Percentiles rank a stretch among this genome's conserved stretches.
Conservation (phyloP, 2,888 invertebrate genomes). For the Mycalesis mineus region DNA sequence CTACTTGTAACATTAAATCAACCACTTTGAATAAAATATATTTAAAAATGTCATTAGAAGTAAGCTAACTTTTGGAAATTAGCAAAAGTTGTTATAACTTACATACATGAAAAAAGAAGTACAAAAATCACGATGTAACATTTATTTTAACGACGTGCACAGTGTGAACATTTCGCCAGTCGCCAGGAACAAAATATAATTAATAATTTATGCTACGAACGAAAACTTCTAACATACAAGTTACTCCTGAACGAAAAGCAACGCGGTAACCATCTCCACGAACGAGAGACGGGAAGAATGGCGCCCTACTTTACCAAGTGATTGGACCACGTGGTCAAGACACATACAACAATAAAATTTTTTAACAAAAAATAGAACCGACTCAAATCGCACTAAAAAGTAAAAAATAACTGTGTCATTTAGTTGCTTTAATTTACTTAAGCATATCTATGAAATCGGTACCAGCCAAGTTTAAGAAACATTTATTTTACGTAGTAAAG, state of each 20-base stretch:
- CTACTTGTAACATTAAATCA: too few species aligned
- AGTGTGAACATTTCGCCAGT: constrained; percentile 11
- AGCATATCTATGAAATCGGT: too few species aligned
- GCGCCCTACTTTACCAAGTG: background rate
- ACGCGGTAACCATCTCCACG: background rate
- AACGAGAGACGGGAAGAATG: background rate
- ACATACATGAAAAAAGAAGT: background rate
- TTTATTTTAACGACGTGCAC: constrained; percentile 8
- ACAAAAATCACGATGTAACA: background rate
- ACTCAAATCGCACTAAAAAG: too few species aligned
- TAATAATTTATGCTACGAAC: constrained; percentile 61
- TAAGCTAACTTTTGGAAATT: too few species aligned
- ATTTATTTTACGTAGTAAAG: too few species aligned
- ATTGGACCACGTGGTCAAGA: background rate
- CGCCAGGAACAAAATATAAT: constrained; percentile 42
- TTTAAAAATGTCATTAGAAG: too few species aligned
- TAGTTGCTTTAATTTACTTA: too few species aligned
- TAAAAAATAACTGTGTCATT: too few species aligned
- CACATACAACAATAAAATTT: background rate
- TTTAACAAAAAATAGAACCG: too few species aligned
- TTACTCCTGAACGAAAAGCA: constrained; percentile 49
- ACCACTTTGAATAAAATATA: too few species aligned
- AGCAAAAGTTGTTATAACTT: too few species aligned
- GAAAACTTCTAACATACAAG: constrained; percentile 62
- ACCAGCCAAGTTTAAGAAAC: too few species aligned